phyloP scores from a whole-genome alignment of 1,140 invertebrate genomes.

The Caenorhabditis remanei region DNA sequence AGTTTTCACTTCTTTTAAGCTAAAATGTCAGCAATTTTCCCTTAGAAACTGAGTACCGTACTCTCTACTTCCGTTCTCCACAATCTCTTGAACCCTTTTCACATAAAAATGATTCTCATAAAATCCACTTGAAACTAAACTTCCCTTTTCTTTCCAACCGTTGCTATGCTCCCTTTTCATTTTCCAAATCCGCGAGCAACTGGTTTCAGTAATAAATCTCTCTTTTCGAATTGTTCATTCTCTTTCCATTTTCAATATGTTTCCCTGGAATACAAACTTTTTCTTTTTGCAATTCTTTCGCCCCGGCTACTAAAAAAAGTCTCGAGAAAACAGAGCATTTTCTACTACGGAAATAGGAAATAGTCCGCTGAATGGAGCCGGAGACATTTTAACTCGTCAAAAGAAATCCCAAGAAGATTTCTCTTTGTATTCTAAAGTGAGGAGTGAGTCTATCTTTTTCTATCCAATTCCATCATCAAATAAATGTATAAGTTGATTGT shows the following conservation, averaged over 20 bases:
- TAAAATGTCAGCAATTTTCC: too few species aligned
- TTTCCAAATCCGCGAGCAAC: background rate
- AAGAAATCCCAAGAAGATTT: too few species aligned
- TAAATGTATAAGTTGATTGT: slow-evolving; percentile 57
- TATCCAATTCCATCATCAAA: slow-evolving; percentile 36
- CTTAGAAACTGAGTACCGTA: too few species aligned
- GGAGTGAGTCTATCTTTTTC: background rate
- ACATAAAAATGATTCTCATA: too few species aligned
- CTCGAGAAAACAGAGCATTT: background rate
- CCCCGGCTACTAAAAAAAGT: too few species aligned
- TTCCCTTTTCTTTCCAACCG: background rate
- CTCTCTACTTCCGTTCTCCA: too few species aligned
- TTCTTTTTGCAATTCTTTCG: too few species aligned
- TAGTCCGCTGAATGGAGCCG: background rate
- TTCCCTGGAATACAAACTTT: too few species aligned
- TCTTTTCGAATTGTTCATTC: background rate
- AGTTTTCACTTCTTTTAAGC: too few species aligned
- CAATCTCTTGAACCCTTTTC: too few species aligned
- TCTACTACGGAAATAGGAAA: slow-evolving; percentile 18
- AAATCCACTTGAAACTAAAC: background rate
- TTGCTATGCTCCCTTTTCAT: background rate
- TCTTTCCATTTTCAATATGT: background rate
- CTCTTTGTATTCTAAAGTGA: too few species aligned
- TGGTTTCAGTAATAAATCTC: background rate
- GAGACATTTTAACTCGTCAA: slow-evolving; percentile 3